Evolutionary conservation across 2,797 vertebrate species (phyloP).

Genomic region (Nannoperca obscura): DNA sequence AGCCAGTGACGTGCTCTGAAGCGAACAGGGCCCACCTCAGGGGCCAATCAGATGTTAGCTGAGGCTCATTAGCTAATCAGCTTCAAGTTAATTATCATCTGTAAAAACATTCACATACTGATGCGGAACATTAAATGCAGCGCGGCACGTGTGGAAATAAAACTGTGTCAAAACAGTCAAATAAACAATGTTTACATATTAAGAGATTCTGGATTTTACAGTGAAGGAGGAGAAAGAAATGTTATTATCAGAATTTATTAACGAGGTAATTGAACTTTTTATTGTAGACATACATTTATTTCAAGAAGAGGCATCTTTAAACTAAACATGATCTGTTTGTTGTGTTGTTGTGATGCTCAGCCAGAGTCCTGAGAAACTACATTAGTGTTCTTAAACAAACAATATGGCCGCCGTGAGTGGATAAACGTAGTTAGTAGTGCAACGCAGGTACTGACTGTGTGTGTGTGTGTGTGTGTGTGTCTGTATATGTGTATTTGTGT

Average conservation of each 20-base stretch:
- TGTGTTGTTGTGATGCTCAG: background rate
- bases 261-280: no score
- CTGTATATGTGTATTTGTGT: background rate
- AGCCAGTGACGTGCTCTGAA: no score
- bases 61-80: background rate
- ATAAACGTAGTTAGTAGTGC: no score
- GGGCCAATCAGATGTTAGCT: no score
- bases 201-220: no score
- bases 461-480: background rate
- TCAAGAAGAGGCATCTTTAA: no score
- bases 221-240: background rate
- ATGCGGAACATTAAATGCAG: no score
- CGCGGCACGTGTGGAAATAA: no score
- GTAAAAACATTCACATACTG: background rate
- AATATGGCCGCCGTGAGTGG: background rate
- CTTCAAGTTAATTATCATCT: background rate
- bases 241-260: background rate
- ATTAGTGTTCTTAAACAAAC: background rate
- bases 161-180: no score
- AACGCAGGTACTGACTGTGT: no score
- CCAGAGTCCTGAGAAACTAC: background rate
- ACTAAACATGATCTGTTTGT: background rate
- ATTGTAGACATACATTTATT: no score
- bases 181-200: background rate
- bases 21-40: no score